phyloP scores from a whole-genome alignment of 2,113 vertebrate genomes.

The Oryctolagus cuniculus region DNA sequence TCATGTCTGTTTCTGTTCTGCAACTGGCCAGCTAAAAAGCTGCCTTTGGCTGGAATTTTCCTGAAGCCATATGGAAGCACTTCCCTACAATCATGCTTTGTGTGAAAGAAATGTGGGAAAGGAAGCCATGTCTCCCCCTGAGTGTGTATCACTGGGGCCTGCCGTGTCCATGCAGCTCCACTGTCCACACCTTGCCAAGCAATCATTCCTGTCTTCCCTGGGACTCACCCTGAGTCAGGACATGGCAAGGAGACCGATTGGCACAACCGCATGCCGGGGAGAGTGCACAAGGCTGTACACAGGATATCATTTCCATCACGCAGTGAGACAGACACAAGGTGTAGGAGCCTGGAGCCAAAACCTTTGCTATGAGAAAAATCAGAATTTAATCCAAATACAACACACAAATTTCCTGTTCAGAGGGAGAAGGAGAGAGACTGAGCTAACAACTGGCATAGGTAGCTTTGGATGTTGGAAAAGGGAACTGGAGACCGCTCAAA shows the following conservation, averaged over 20 bases:
- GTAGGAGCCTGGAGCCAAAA: conserved; percentile 62
- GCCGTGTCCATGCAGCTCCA: neutral
- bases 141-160: conserved; percentile 25
- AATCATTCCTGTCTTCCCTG: neutral
- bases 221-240: conserved; percentile 52
- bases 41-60: conserved; percentile 62
- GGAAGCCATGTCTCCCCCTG: conserved; percentile 63
- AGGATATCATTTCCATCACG: conserved; percentile 68
- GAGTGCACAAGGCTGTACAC: conserved; percentile 48
- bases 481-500: neutral
- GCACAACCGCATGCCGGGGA: neutral
- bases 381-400: conserved; percentile 63
- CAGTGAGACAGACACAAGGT: conserved; percentile 76
- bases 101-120: conserved; percentile 76
- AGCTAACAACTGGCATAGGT: neutral
- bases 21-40: conserved; percentile 49
- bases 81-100: conserved; percentile 69
- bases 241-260: conserved; percentile 15
- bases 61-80: conserved; percentile 65
- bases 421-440: conserved; percentile 18
- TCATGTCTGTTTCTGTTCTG: neutral
- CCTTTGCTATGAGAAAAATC: conserved; percentile 69
- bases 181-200: conserved; percentile 57
- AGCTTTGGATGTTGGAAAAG: conserved; percentile 9
- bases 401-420: conserved; percentile 57